Evolutionary conservation across 2,888 invertebrate genomes (phyloP), one percentile per base, ranked within the genome.

Genomic region (Tillus elongatus): DNA sequence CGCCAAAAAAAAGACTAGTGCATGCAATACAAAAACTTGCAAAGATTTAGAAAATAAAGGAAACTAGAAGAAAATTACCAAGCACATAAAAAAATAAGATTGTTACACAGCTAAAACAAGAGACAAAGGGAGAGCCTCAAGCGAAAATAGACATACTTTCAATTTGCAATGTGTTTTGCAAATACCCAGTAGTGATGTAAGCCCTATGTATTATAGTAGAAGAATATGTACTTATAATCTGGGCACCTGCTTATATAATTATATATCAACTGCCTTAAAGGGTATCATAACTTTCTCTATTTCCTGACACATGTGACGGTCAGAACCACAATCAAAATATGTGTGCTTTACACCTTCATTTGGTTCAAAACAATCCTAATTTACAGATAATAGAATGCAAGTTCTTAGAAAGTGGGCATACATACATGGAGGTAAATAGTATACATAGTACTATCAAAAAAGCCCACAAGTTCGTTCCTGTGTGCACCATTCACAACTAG

Each of bases 111-210:
- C 6, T 34, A 40, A 42, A 30, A 11, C 14, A 15, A 29, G 13
- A 12, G 41, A 44, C 33, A 44, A 43, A 39, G 39, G 35, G 13
- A 35, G 43, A 42, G 36, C 40, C 8, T 6, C n/a, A 44, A 41
- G 33, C 44, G 44, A 47, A 42, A 36, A 15, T 36, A 16, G 47
- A 36, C 24, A 55, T 55, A 51, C 54, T 27, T 54, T 56, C 40
- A 54, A 56, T 37, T 39, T 56, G 12, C 55, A 57, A 40, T 43
- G 45, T 28, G 53, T 56, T 6, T 42, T 56, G 30, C 53, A 56
- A 35, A 53, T 56, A 27, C 54, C 56, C 13, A 46, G 39, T 35
- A 46, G 46, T 13, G 53, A 51, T 33, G 54, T 54, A 28, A 39
- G 43, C 31, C 45, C 41, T 35, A 43, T 57, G 43, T 58, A 55